These are phyloP conservation scores for Nymphalis c-album DNA, from an alignment of 2,888 invertebrate genomes.

Conservation along the genomic window DNA sequence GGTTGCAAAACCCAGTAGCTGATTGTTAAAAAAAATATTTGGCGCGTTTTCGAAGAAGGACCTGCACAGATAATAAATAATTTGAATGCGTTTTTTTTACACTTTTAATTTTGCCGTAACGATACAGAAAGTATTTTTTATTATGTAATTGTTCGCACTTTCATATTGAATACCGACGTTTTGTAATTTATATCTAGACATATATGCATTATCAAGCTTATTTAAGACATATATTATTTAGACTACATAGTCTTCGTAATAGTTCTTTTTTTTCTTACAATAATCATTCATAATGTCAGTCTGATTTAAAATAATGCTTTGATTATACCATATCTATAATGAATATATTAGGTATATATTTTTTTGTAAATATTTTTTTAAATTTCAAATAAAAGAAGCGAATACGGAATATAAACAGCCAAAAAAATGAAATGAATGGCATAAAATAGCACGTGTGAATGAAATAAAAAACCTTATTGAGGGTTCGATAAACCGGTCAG, in stretches of 20 bases:
- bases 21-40: constrained; percentile 37
- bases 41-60: constrained; percentile 62
- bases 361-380: too few species aligned
- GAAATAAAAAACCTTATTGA: constrained; percentile 25
- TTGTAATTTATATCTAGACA: neutral
- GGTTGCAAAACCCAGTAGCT: constrained; percentile 37
- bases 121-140: constrained; percentile 47
- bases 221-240: neutral
- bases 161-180: neutral
- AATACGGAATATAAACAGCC: neutral
- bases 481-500: constrained; percentile 46
- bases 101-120: constrained; percentile 41
- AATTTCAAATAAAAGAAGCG: neutral
- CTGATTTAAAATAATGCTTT: too few species aligned
- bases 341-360: too few species aligned
- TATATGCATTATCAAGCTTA: neutral
- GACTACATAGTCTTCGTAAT: too few species aligned
- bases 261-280: too few species aligned
- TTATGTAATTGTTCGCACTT: constrained; percentile 1
- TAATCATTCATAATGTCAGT: too few species aligned
- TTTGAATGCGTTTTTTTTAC: constrained; percentile 34
- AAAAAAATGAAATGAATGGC: neutral
- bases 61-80: constrained; percentile 55
- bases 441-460: constrained; percentile 11
- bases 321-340: too few species aligned